Conservation (phyloP, 2,888 invertebrate species). For the Hypsopygia costalis region DNA sequence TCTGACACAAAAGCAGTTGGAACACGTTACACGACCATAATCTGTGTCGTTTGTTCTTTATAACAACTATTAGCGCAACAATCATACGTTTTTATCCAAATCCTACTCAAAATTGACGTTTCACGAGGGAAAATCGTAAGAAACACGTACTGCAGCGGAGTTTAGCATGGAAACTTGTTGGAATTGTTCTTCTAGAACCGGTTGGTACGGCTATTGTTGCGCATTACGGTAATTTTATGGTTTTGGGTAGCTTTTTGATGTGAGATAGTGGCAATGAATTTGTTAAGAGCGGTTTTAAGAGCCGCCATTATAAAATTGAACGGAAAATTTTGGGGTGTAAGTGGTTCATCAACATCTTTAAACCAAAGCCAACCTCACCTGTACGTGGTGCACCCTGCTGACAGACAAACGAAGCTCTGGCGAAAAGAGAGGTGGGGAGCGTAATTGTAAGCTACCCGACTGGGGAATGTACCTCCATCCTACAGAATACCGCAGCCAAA, state of each 20-base stretch:
- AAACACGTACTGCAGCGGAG: conserved; percentile 23
- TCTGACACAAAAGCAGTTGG: conserved; percentile 34
- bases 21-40: conserved; percentile 35
- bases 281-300: too few species aligned
- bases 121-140: conserved; percentile 30
- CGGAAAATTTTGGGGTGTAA: too few species aligned
- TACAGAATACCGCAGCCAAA: too few species aligned
- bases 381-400: too few species aligned
- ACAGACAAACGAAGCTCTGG: too few species aligned
- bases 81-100: conserved; percentile 19
- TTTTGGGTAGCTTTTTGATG: conserved; percentile 4
- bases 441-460: too few species aligned
- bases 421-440: too few species aligned
- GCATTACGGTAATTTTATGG: conserved; percentile 7
- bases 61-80: conserved; percentile 31
- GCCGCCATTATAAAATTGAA: too few species aligned
- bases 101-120: conserved; percentile 30
- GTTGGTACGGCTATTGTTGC: neutral
- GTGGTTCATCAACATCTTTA: too few species aligned
- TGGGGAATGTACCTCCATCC: too few species aligned
- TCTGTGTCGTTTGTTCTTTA: conserved; percentile 25
- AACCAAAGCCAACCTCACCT: too few species aligned
- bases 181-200: neutral
- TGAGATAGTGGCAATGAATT: neutral
- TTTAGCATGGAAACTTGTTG: neutral